Evolutionary conservation across 30 jellyfish, hydroid and myxozoan genomes (phyloP), one percentile per base, ranked within the genome.

Genomic region (Turritopsis rubra): DNA sequence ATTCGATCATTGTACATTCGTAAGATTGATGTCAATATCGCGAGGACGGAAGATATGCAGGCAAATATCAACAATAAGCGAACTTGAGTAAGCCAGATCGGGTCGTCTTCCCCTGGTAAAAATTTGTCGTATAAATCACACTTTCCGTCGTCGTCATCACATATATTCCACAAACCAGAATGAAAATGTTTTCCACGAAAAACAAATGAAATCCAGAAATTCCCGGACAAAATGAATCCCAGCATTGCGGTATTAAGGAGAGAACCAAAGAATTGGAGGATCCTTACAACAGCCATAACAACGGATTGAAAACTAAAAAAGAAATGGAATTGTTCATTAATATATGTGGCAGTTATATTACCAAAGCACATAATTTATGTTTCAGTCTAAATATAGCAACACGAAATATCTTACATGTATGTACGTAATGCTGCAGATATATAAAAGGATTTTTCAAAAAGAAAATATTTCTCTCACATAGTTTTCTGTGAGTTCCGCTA

Each of bases 91-190:
- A 68, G 30, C 77, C 77, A 68, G 30, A 68, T 27, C 77, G 77
- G 77, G 19, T 27, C 30, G 31, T n/a, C 30, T 68, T 68, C 77
- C 22, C 30, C 77, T 68, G 77, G 30, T 27, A n/a, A n/a, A 23
- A 23, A 68, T 68, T 68, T 68, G 30, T 23, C 77, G 30, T 68
- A 68, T 68, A n/a, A 23, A 23, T n/a, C 31, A 19, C 77, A 68
- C 19, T 68, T 68, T 5, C 60, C 60, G 28, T 68, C 31, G 28
- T 68, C 30, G 9, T 68, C 19, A 17, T 68, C 77, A 22, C 77
- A 68, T n/a, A 27, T 27, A 68, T 68, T 68, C 77, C 77, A 68
- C 30, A 68, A 27, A 68, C 77, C 77, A 68, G 77, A 68, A 68
- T 68, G 77, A 22, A n/a, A 68, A 68, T 23, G 30, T 0, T 68